A percentile compares a stretch with the other conserved stretches of the same genome.
Evolutionary conservation across 2,113 vertebrate genomes (phyloP).

Genomic region (Istiophorus platypterus): DNA sequence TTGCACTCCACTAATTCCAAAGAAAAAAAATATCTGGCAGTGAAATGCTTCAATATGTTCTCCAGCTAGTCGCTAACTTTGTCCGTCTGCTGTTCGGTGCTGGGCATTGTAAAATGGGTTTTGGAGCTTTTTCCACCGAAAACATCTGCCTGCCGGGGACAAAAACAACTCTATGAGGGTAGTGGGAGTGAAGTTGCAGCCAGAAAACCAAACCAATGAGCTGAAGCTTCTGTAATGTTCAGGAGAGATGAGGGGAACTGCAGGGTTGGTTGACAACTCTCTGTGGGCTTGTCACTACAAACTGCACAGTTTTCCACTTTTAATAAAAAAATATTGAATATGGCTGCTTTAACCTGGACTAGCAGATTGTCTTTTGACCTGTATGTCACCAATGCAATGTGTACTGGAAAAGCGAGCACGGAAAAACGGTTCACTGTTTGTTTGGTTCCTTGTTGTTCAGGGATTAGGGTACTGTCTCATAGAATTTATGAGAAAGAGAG

Average conservation of each 20-base stretch:
- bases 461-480: background rate
- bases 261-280: too few species aligned
- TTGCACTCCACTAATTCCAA: background rate
- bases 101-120: background rate
- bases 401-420: background rate
- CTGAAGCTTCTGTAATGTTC: too few species aligned
- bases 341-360: background rate
- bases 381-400: background rate
- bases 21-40: background rate
- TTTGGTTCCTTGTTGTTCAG: conserved; percentile 25
- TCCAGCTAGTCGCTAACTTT: too few species aligned
- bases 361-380: background rate
- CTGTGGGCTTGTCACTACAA: background rate
- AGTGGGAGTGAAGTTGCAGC: background rate
- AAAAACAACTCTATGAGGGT: background rate
- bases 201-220: background rate
- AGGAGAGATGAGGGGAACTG: too few species aligned
- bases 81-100: background rate
- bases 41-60: background rate
- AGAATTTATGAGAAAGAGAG: conserved; percentile 29
- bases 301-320: background rate
- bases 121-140: background rate
- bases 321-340: background rate
- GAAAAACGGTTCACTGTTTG: background rate
- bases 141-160: background rate